Evolutionary conservation across 2,113 vertebrate species (phyloP), one percentile per base, ranked within the genome.

Genomic region (Sebastes schlegelii): DNA sequence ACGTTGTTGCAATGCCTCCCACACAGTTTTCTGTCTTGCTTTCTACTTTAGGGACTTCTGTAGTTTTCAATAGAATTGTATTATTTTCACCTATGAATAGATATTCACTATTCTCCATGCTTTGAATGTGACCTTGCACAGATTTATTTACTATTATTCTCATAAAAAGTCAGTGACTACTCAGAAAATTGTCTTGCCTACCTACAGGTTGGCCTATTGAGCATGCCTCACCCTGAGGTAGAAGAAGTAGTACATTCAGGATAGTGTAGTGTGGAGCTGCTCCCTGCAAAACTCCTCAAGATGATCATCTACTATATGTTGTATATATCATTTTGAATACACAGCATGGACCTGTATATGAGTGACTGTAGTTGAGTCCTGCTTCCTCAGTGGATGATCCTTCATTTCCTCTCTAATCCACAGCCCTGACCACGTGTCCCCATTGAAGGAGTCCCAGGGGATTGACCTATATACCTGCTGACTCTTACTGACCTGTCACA

Each of bases 321-420:
- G 16, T 19, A 8, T 63, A 10, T 55, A 55, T 72, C 74, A 54
- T 46, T 60, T 77, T 72, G 23, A 76, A 43, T 61, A 14, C 17
- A 16, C 19, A 19, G 65, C 11, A 40, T 48, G 11, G 21, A 23
- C 23, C 82, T 74, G 19, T 74, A 23, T 74, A 74, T 84, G 84
- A 58, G 16, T 82, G 71, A 71, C 69, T 88, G 77, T 69, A 79
- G 81, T 67, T 42, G 78, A 92, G 87, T 82, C 77, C 77, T 80
- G 86, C 91, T 90, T 83, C 79, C 85, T 89, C 77, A 83, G 85
- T 92, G 91, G 92, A 92, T 95, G 94, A 95, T 94, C 93, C 93
- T 94, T 95, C 88, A 95, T 94, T 95, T 96, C 93, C 95, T 92
- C 86, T 85, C 79, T 96, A 95, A 95, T 95, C 94, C 93, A 88